Evolutionary conservation across 2,797 vertebrate species (phyloP), one percentile per base, ranked within the genome.

Genomic region (Streptopelia turtur): DNA sequence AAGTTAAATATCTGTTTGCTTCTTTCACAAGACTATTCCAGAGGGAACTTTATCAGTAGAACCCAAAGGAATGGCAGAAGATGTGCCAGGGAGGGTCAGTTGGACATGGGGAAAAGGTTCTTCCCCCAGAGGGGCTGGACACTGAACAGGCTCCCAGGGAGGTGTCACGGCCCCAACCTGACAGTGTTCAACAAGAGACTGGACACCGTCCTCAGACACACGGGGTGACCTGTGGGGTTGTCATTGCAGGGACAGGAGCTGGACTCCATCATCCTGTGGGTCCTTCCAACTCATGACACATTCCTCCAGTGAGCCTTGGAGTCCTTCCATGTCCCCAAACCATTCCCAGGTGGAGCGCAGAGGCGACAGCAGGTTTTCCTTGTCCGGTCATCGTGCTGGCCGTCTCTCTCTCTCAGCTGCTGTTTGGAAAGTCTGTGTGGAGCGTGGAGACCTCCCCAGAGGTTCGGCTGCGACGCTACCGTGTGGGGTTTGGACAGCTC

Each of bases 321-420:
- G 17, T 8, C 53, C 24, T 12, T 28, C 43, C 8, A 1, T 5
- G 8, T 45, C 43, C 49, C 27, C 45, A 31, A 11, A 22, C 14
- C 45, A 9, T n/a, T 47, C 41, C 59, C 41, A 12, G 8, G 45
- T 12, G 64, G n/a, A 49, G 15, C 47, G 24, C 27, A 10, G 28
- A 10, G 33, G 1, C 4, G 39, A n/a, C n/a, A 35, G 9, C 18
- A 39, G 47, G 14, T 27, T 68, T 25, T 30, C 68, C 31, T 6
- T 10, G 57, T 9, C 11, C 0, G 1, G 24, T 57, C 43, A 4
- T 24, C 2, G 1, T 0, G 1, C 31, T 2, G 0, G 8, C 2
- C 5, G 13, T 31, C 7, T 43, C 41, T 39, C 43, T 60, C 41
- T 18, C 66, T 37, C 1, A 0, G 24, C 30, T 53, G 43, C 61